A percentile compares a stretch with the other conserved stretches of the same genome.
Conservation (phyloP, 2,888 invertebrate genomes). For the Pollenia griseotomentosa region DNA sequence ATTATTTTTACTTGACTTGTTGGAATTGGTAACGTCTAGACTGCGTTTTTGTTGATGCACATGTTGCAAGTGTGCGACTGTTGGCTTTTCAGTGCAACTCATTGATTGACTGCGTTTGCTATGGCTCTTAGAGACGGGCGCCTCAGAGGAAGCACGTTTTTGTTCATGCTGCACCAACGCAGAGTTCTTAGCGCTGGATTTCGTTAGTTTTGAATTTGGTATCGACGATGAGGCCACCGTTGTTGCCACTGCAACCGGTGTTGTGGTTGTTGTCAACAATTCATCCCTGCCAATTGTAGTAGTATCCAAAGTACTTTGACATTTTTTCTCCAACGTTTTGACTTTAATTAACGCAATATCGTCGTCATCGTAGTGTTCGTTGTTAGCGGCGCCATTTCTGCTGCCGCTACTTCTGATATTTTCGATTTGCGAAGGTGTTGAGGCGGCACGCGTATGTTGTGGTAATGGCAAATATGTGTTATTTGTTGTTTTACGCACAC, state of each 20-base stretch:
- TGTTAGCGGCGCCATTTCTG: slow-evolving; percentile 67
- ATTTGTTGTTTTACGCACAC: slow-evolving; percentile 80
- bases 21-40: slow-evolving; percentile 77
- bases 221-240: slow-evolving; percentile 65
- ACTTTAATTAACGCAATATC: slow-evolving; percentile 72
- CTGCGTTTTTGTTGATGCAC: slow-evolving; percentile 80
- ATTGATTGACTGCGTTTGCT: slow-evolving; percentile 83
- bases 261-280: slow-evolving; percentile 67
- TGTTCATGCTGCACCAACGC: slow-evolving; percentile 75
- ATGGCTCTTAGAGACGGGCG: slow-evolving; percentile 78
- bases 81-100: slow-evolving; percentile 78
- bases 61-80: slow-evolving; percentile 68
- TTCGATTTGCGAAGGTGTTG: slow-evolving; percentile 84
- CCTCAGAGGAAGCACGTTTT: slow-evolving; percentile 82
- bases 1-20: slow-evolving; percentile 52
- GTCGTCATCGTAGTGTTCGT: slow-evolving; percentile 66
- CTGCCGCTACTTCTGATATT: slow-evolving; percentile 76
- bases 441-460: slow-evolving; percentile 83
- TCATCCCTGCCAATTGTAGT: slow-evolving; percentile 68
- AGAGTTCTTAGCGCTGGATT: slow-evolving; percentile 35
- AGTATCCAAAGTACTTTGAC: slow-evolving; percentile 78
- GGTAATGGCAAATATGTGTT: slow-evolving; percentile 82
- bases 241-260: slow-evolving; percentile 48
- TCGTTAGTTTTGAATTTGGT: slow-evolving; percentile 48
- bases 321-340: slow-evolving; percentile 78